A percentile compares a stretch with the other conserved stretches of the same genome.
phyloP scores from a whole-genome alignment of 2,797 vertebrate genomes.

The Ctenopoma multispine region DNA sequence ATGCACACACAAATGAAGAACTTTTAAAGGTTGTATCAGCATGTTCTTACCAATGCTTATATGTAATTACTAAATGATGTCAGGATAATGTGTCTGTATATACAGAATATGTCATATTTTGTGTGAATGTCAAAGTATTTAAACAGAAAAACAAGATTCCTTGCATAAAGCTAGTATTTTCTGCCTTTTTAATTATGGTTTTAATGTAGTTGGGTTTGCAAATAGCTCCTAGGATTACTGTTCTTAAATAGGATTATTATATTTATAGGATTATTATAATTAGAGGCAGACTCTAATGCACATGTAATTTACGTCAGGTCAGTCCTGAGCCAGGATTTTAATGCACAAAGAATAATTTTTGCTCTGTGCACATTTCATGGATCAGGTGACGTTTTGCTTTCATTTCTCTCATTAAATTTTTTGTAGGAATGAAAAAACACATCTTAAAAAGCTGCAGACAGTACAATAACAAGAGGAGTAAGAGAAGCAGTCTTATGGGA shows the following conservation, averaged over 20 bases:
- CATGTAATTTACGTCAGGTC: constrained; percentile 30
- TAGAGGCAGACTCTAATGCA: constrained; percentile 9
- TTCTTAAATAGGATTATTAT: constrained; percentile 22
- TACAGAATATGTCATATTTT: background rate
- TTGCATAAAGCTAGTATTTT: constrained; percentile 13
- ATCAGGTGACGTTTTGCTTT: background rate
- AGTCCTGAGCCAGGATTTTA: constrained; percentile 18
- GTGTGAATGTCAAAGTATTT: constrained; percentile 1
- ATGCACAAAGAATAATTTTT: background rate
- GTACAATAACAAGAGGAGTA: background rate
- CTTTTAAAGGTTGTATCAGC: background rate
- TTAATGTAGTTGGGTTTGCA: constrained; percentile 26
- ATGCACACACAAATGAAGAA: constrained; percentile 1
- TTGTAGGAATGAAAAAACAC: background rate
- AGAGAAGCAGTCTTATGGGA: constrained; percentile 6
- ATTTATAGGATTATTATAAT: constrained; percentile 8
- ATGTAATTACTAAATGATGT: background rate
- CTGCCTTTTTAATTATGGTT: constrained; percentile 37
- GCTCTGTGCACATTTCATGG: background rate
- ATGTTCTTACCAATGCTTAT: background rate
- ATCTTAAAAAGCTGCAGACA: constrained; percentile 6
- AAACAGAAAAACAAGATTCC: background rate
- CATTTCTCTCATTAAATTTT: background rate
- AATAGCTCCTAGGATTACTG: constrained; percentile 2
- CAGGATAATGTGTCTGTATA: background rate